phyloP scores from a whole-genome alignment of 2,888 invertebrate species.

The Eupithecia dodoneata region DNA sequence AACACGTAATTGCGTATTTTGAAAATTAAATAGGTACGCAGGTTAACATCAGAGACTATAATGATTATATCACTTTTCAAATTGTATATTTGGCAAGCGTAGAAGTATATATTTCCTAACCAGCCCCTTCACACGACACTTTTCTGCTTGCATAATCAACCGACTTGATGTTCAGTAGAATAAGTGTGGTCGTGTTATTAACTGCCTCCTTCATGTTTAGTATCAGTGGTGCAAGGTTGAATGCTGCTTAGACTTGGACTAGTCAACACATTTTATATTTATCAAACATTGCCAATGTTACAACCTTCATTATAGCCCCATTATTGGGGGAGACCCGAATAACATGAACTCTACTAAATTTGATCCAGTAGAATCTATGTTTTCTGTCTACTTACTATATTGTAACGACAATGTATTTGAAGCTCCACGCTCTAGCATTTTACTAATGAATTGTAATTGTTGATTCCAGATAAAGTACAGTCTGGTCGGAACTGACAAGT shows the following conservation, averaged over 20 bases:
- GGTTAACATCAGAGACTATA: neutral
- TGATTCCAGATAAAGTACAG: slow-evolving; percentile 84
- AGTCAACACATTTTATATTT: neutral
- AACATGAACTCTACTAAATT: neutral
- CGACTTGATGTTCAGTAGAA: no score
- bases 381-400: neutral
- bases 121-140: neutral
- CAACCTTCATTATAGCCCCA: no score
- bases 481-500: slow-evolving; percentile 91
- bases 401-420: neutral
- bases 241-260: neutral
- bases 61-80: neutral
- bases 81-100: neutral
- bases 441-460: neutral
- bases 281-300: neutral
- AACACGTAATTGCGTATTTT: no score
- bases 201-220: neutral
- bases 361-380: neutral
- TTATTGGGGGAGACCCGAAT: neutral
- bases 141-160: neutral
- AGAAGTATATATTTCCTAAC: neutral
- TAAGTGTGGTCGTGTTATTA: no score
- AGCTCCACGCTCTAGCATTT: neutral
- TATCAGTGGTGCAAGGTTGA: neutral
- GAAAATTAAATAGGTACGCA: no score